A percentile compares a stretch with the other conserved stretches of the same genome.
phyloP scores from a whole-genome alignment of 1,140 invertebrate species.

The Tetramorium parvispinum region DNA sequence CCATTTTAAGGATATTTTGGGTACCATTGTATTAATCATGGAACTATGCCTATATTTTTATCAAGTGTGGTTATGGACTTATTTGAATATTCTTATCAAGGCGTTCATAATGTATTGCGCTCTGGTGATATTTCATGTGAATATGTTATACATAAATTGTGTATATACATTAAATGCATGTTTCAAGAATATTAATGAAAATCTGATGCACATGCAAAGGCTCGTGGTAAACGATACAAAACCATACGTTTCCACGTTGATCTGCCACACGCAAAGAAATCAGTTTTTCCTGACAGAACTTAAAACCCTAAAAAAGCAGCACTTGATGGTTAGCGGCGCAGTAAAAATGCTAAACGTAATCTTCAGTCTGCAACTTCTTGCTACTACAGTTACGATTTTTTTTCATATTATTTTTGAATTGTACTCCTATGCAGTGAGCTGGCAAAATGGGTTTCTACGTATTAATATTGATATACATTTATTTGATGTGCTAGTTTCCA shows the following conservation, averaged over 20 bases:
- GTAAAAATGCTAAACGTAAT: background rate
- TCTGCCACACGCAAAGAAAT: background rate
- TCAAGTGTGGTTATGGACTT: too few relatives aligned
- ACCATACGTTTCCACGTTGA: background rate
- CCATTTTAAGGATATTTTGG: background rate
- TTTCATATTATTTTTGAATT: background rate
- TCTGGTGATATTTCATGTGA: background rate
- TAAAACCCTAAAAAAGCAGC: background rate
- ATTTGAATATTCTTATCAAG: too few relatives aligned
- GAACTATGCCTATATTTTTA: background rate
- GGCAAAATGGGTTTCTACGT: too few relatives aligned
- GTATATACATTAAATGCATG: too few relatives aligned
- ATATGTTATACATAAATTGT: too few relatives aligned
- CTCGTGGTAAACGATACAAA: background rate
- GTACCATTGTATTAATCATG: background rate
- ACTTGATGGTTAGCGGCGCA: background rate
- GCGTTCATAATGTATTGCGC: background rate
- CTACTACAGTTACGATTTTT: background rate
- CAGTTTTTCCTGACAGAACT: background rate
- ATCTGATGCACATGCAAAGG: too few relatives aligned
- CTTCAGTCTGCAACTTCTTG: background rate
- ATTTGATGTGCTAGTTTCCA: background rate
- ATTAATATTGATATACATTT: background rate
- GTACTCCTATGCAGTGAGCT: background rate
- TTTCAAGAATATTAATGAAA: too few relatives aligned